Evolutionary conservation across 64 coral and sea anemone species (phyloP).

Genomic region (Trachythela sp.): DNA sequence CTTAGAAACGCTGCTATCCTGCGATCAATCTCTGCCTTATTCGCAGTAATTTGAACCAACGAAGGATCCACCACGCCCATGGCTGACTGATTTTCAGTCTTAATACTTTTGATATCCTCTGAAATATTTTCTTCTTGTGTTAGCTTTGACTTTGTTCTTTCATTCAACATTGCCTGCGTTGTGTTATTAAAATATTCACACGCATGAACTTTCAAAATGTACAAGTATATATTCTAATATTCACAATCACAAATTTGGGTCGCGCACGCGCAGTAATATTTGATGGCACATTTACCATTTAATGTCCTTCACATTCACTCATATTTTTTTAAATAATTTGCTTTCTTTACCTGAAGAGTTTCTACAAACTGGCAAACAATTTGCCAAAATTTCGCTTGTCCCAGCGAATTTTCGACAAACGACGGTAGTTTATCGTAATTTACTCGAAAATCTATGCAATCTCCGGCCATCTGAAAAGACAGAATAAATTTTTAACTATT

Average conservation of each 20-base stretch:
- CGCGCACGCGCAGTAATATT: neutral
- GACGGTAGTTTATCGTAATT: neutral
- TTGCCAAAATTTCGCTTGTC: conserved; percentile 13
- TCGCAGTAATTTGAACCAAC: conserved; percentile 1
- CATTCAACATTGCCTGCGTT: neutral
- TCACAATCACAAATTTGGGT: neutral
- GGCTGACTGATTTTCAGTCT: too few relatives aligned
- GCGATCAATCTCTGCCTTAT: neutral
- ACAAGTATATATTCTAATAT: neutral
- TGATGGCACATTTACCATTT: neutral
- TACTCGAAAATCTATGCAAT: neutral
- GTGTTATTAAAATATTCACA: neutral
- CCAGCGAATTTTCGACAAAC: neutral
- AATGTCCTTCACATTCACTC: neutral
- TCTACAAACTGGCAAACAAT: neutral
- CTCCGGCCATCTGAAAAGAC: neutral
- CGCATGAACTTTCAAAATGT: neutral
- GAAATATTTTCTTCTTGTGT: neutral
- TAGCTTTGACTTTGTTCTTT: neutral
- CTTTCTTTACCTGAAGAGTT: neutral
- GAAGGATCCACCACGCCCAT: neutral
- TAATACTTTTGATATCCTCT: neutral
- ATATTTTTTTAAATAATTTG: neutral
- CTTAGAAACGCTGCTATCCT: conserved; percentile 1
- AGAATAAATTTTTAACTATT: neutral